These are phyloP conservation scores for Isichthys henryi DNA, from an alignment of 2,113 vertebrate species.

Conservation along the genomic window DNA sequence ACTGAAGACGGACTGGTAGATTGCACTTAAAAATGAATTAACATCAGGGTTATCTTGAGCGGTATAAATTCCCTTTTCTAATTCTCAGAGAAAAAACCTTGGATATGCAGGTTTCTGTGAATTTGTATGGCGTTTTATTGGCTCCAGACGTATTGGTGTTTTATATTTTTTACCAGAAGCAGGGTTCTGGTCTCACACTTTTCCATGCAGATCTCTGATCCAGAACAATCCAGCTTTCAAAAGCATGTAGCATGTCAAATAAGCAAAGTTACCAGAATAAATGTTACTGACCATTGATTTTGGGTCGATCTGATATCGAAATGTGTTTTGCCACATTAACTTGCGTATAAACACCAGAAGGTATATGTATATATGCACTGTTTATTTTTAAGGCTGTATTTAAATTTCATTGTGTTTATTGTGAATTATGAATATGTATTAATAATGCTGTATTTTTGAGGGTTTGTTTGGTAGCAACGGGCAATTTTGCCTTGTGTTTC, in stretches of 20 bases:
- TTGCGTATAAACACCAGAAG: neutral
- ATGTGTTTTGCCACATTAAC: constrained; percentile 5
- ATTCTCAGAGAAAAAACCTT: neutral
- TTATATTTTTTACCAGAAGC: neutral
- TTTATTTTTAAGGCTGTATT: constrained; percentile 14
- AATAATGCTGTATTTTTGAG: constrained; percentile 45
- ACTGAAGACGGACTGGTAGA: neutral
- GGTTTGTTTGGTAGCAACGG: constrained; percentile 39
- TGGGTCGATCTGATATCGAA: neutral
- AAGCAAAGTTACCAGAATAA: neutral
- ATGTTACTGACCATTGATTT: neutral
- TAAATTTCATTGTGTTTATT: constrained; percentile 3
- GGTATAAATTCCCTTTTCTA: neutral
- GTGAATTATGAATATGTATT: constrained; percentile 16
- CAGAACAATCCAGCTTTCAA: neutral
- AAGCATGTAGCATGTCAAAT: constrained; percentile 19
- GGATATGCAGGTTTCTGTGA: neutral
- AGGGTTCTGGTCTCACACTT: neutral
- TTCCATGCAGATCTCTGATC: neutral
- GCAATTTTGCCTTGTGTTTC: constrained; percentile 56
- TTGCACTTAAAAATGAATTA: constrained; percentile 8
- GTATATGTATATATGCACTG: constrained; percentile 15
- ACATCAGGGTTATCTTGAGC: neutral
- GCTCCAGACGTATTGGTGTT: neutral
- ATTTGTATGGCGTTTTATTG: neutral